Conservation (phyloP, 2,797 vertebrate genomes). For the Oreonectes daqikongensis region DNA sequence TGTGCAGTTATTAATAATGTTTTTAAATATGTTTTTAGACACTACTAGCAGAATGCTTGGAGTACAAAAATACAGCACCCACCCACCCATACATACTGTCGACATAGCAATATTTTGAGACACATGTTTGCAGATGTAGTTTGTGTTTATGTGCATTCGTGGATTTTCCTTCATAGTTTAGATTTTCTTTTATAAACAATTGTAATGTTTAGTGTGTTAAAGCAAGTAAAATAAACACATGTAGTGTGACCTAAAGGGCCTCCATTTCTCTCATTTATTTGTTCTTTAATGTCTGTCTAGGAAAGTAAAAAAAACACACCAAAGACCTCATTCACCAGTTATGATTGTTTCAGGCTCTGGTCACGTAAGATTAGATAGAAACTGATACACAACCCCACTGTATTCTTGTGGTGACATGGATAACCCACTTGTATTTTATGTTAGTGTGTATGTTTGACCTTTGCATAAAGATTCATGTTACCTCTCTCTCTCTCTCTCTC, state of each 20-base stretch:
- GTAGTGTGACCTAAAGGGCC: neutral
- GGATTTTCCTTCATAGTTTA: neutral
- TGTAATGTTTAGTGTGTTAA: too few relatives aligned
- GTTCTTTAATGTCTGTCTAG: too few relatives aligned
- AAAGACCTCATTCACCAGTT: neutral
- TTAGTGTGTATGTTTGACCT: conserved; percentile 22
- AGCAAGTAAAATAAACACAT: too few relatives aligned
- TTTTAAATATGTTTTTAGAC: too few relatives aligned
- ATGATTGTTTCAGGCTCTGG: neutral
- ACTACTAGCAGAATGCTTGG: neutral
- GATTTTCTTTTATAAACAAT: neutral
- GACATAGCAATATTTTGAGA: neutral
- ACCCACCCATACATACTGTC: neutral
- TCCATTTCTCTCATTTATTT: too few relatives aligned
- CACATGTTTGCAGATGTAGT: neutral
- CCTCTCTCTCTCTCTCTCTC: conserved; percentile 8
- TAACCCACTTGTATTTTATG: neutral
- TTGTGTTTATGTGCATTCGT: too few relatives aligned
- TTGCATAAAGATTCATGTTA: conserved; percentile 25
- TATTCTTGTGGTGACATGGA: neutral
- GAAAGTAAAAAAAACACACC: too few relatives aligned
- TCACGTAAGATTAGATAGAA: neutral
- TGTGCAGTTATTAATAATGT: neutral
- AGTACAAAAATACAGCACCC: neutral
- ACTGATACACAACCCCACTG: neutral